Evolutionary conservation across 1,140 invertebrate genomes (phyloP), one percentile per base, ranked within the genome.

Genomic region (Drosophila leontia): DNA sequence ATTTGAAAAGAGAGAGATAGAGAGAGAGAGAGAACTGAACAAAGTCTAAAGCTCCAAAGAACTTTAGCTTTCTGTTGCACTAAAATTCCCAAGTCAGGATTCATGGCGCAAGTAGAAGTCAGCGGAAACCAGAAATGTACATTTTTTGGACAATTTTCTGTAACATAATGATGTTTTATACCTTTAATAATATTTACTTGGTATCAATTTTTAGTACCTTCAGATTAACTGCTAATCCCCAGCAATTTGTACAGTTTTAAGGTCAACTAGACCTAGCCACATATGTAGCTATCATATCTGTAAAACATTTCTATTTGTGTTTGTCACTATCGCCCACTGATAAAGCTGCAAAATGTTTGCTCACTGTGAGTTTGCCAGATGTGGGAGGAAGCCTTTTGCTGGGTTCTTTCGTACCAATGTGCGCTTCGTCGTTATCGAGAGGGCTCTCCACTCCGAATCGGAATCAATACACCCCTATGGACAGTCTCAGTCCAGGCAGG

Each of bases 401-500:
- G 29, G 23, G 37, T 51, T 5, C 68, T 19, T 41, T 41, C 3
- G 44, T 15, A 51, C 68, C 70, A 74, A 17, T 60, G 70, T 74
- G 32, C 55, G n/a, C 29, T 11, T 19, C 29, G 29, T 5, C 12
- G 29, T 32, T 60, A 32, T 57, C 37, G 19, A 12, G 35, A 17
- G 35, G 53, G n/a, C 11, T 39, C 37, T 48, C 69, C 69, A 32
- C 9, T 17, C 35, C 13, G 23, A 55, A 37, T 45, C 12, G 67
- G 23, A 29, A 41, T 45, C 34, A 56, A 44, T 47, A 56, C 8
- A 55, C 51, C 17, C 19, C 34, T 15, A 19, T 3, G 13, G 34
- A 17, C n/a, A 34, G 48, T 51, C 47, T 19, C 37, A 37, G 75
- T 39, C 53, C 37, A 68, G 77, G 77, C 72, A 77, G 55, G 71